phyloP scores from a whole-genome alignment of 1,140 invertebrate genomes.

The Drosophila serrata region DNA sequence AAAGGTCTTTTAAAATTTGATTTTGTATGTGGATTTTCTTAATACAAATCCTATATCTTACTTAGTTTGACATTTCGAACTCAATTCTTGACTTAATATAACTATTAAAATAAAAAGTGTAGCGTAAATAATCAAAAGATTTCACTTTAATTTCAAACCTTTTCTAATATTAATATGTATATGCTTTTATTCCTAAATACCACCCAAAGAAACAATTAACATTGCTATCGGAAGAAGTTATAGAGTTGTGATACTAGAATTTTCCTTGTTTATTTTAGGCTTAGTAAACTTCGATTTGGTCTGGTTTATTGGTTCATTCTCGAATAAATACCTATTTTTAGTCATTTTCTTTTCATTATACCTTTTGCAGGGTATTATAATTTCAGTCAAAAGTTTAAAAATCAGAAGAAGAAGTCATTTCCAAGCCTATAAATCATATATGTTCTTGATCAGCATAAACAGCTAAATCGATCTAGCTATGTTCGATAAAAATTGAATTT shows the following conservation, averaged over 20 bases:
- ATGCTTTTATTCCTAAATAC: not conserved
- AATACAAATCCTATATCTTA: not conserved
- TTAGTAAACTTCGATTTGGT: too few species aligned
- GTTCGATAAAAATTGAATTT: too few species aligned
- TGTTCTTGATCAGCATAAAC: too few species aligned
- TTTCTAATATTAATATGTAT: not conserved
- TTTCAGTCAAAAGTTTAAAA: too few species aligned
- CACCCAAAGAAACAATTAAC: not conserved
- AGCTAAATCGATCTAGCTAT: too few species aligned
- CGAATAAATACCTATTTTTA: too few species aligned
- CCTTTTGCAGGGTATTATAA: too few species aligned
- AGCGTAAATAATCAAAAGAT: not conserved
- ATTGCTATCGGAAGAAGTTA: not conserved
- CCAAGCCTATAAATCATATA: too few species aligned
- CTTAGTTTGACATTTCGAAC: rapidly evolving
- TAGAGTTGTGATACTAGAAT: not conserved
- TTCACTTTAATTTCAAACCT: not conserved
- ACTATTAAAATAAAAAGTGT: not conserved
- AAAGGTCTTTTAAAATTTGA: not conserved
- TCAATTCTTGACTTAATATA: not conserved
- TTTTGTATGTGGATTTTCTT: not conserved
- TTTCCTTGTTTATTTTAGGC: too few species aligned
- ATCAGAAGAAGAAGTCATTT: too few species aligned
- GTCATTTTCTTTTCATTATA: too few species aligned
- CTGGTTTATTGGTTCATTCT: too few species aligned